A percentile compares a stretch with the other conserved stretches of the same genome.
Conservation (phyloP, 2,888 invertebrate species). For the Pristionchus exspectatus region DNA sequence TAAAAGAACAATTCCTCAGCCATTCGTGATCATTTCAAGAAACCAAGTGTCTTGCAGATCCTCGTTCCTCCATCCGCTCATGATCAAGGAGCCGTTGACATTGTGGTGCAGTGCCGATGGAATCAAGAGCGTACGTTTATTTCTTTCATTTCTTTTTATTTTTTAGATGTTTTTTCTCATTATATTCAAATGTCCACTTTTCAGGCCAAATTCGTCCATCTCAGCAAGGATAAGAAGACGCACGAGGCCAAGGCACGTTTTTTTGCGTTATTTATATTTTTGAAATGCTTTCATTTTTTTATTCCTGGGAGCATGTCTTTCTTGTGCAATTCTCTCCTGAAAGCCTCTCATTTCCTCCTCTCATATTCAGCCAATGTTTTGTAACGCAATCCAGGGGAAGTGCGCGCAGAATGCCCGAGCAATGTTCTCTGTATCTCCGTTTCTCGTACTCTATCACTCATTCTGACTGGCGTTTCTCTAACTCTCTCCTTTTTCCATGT, state of each 20-base stretch:
- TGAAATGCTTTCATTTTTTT: background rate
- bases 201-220: constrained; percentile 36
- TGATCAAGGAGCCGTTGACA: background rate
- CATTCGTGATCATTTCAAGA: background rate
- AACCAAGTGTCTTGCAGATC: background rate
- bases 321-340: background rate
- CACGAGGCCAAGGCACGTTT: background rate
- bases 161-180: background rate
- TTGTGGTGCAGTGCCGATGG: constrained; percentile 25
- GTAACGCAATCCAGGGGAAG: constrained; percentile 15
- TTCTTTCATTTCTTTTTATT: background rate
- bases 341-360: background rate
- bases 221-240: constrained; percentile 18
- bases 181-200: background rate
- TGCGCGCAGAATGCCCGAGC: background rate
- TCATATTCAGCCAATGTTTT: background rate
- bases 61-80: background rate
- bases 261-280: background rate
- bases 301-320: background rate
- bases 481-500: background rate
- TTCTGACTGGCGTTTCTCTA: background rate
- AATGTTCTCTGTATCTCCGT: background rate
- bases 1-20: background rate
- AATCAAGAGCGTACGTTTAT: background rate
- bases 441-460: too few relatives aligned